Evolutionary conservation across 2,797 vertebrate genomes (phyloP).

Genomic region (Mus spretus): DNA sequence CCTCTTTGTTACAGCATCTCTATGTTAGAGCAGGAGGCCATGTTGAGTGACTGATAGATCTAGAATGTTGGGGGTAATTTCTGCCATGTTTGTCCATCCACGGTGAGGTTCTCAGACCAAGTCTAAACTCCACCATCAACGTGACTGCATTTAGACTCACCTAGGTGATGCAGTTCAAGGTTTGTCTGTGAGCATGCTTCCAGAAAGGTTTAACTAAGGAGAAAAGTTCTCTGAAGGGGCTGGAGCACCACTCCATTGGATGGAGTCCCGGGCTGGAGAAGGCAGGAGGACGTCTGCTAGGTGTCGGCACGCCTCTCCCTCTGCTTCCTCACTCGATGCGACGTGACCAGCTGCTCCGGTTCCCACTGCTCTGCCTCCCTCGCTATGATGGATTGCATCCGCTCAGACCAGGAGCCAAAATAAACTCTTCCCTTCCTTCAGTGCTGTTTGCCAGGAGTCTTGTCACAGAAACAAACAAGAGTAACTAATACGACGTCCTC

Average conservation of each 20-base stretch:
- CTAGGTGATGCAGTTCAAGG: background rate
- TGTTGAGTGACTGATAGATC: rapidly evolving
- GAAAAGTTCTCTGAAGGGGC: background rate
- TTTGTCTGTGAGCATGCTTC: background rate
- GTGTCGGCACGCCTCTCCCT: background rate
- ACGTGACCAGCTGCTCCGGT: background rate
- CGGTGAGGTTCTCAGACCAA: background rate
- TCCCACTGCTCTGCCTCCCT: background rate
- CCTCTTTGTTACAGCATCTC: background rate
- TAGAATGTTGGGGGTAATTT: background rate
- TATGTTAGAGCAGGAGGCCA: background rate
- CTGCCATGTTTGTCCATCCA: background rate
- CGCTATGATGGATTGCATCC: background rate
- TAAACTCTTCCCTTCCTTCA: background rate
- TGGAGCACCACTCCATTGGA: background rate
- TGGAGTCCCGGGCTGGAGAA: background rate
- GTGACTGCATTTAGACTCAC: background rate
- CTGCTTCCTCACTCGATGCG: background rate
- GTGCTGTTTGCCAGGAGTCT: background rate
- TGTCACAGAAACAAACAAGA: background rate
- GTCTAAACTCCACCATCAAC: background rate
- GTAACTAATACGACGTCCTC: background rate
- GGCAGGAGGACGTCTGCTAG: background rate
- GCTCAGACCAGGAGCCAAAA: background rate
- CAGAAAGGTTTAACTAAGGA: background rate